Evolutionary conservation across 2,888 invertebrate species (phyloP), one percentile per base, ranked within the genome.

Genomic region (Hydroisotoma schaefferi): DNA sequence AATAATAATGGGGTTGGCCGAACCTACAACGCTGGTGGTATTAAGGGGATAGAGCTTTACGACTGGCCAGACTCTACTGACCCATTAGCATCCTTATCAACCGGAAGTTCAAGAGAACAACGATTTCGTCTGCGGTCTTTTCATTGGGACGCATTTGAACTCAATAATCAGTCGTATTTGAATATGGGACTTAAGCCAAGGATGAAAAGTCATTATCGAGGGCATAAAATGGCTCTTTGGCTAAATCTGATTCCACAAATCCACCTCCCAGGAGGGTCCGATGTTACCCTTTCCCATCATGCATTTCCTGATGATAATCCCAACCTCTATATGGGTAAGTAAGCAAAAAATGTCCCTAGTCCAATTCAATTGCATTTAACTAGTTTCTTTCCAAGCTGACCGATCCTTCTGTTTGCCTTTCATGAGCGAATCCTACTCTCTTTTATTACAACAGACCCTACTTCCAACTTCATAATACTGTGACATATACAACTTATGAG

Each of bases 191-290:
- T 62, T 25, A 72, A 70, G 49, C 68, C 71, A 5, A 58, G 59
- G 70, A 84, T 89, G 78, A 85, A 85, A 75, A 88, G 87, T 74
- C 91, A 91, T 79, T 92, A 91, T 79, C 83, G 91, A 23, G 90
- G 90, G 0, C 90, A 90, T 79, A 90, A 91, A 79, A 86, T 92
- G 85, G 90, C 91, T 55, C 83, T 91, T 59, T 93, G 92, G 92
- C 78, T 91, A 70, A 89, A 90, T 75, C 81, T 91, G 55, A 86
- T 91, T 67, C 90, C 90, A n/a, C 89, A 90, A 76, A 83, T 91
- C 64, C 90, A 90, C 79, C 84, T 87, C 69, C 87, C 88, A 1
- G 88, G 88, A 25, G 82, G 84, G 68, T 86, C 86, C 73, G 91
- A 90, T 75, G 85, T 89, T 65, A 80, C 83, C 73, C 89, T 91